Conservation (phyloP, 1,140 invertebrate species). For the Tetragonula clypearis region DNA sequence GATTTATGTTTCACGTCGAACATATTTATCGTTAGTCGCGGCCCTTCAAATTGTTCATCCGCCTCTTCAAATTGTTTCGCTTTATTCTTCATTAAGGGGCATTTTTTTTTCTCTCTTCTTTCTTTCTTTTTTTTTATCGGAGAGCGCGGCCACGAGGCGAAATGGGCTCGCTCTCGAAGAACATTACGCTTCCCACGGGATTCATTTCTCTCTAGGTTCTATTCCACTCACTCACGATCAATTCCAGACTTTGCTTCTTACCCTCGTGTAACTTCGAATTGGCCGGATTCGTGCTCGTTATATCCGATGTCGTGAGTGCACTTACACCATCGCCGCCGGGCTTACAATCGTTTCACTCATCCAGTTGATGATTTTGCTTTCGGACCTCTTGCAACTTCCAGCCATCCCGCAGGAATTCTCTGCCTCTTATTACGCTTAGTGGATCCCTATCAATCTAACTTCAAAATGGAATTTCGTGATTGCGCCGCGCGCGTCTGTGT, state of each 20-base stretch:
- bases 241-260: constrained; percentile 52
- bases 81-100: constrained; percentile 35
- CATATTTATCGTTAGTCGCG: neutral
- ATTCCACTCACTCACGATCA: constrained; percentile 55
- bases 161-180: constrained; percentile 30
- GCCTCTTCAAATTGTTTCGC: constrained; percentile 36
- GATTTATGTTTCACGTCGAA: neutral
- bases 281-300: constrained; percentile 49
- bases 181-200: constrained; percentile 45
- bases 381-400: constrained; percentile 60
- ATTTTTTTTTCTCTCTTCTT: neutral
- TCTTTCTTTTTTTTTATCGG: constrained; percentile 3
- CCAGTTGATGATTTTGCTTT: constrained; percentile 47
- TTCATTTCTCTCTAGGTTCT: constrained; percentile 39
- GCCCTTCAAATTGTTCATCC: too few relatives aligned
- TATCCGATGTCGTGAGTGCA: constrained; percentile 53
- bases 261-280: constrained; percentile 62
- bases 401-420: constrained; percentile 58
- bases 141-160: neutral
- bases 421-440: constrained; percentile 47
- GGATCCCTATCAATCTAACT: constrained; percentile 52
- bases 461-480: constrained; percentile 46
- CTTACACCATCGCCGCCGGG: constrained; percentile 34
- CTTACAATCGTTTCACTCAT: constrained; percentile 55
- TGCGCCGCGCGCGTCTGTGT: neutral